Percentiles rank a stretch among this genome's conserved stretches.
Evolutionary conservation across 1,140 invertebrate genomes (phyloP).

Genomic region (Geopemphigus sp.): DNA sequence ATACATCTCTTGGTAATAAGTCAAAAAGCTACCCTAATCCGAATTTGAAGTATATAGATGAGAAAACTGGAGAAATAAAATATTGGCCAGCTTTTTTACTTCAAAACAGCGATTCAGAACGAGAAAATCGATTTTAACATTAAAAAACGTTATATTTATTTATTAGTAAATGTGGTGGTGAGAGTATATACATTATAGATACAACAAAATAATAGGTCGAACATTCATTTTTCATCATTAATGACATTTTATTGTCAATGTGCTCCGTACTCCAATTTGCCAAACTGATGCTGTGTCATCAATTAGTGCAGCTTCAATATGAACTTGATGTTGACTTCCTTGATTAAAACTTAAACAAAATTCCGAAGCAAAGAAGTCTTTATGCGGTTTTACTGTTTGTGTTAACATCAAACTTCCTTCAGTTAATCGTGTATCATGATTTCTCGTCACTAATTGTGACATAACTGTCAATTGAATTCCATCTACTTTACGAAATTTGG

Average conservation of each 20-base stretch:
- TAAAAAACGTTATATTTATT: background rate
- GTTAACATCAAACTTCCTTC: conserved; percentile 41
- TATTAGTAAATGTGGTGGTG: background rate
- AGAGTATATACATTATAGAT: background rate
- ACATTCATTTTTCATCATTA: conserved; percentile 59
- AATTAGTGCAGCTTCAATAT: conserved; percentile 68
- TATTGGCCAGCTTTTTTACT: conserved; percentile 81
- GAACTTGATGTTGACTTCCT: conserved; percentile 58
- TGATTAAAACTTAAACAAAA: conserved; percentile 44
- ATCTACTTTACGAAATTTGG: conserved; percentile 68
- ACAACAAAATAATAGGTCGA: background rate
- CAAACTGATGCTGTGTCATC: conserved; percentile 71
- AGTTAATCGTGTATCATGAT: conserved; percentile 23
- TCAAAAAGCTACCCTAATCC: conserved; percentile 80
- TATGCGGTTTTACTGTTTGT: conserved; percentile 45
- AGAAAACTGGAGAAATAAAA: conserved; percentile 56
- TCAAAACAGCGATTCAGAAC: conserved; percentile 57
- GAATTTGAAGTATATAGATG: conserved; percentile 60
- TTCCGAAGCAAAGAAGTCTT: conserved; percentile 37
- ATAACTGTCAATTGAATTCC: conserved; percentile 54
- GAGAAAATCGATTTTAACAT: conserved; percentile 22
- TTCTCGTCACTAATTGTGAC: conserved; percentile 54
- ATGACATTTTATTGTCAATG: conserved; percentile 68
- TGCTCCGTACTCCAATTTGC: conserved; percentile 71
- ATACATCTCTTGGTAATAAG: conserved; percentile 80